Conservation (phyloP, 2,888 invertebrate species). For the Caenorhabditis afra region DNA sequence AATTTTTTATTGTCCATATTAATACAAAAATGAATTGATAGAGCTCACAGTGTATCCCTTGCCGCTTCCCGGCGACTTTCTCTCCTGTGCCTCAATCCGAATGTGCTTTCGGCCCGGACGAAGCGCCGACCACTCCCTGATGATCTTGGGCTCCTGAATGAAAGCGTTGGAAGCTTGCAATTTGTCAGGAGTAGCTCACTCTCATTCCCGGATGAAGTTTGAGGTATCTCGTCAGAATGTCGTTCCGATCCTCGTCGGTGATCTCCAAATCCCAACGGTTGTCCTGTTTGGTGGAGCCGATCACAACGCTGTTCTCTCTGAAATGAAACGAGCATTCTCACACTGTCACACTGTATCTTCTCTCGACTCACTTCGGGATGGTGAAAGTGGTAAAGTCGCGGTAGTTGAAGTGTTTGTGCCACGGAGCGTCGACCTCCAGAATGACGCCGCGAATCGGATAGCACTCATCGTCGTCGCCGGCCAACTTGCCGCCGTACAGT, state of each 20-base stretch:
- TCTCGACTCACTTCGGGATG: conserved; percentile 73
- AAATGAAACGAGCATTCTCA: conserved; percentile 13
- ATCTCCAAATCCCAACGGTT: conserved; percentile 68
- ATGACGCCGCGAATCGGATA: conserved; percentile 77
- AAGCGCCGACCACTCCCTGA: conserved; percentile 73
- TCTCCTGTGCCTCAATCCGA: conserved; percentile 60
- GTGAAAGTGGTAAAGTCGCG: conserved; percentile 71
- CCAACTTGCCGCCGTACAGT: conserved; percentile 80
- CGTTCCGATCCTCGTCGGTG: conserved; percentile 71
- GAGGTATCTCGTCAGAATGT: conserved; percentile 71
- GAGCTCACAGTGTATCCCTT: conserved; percentile 58
- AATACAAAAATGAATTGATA: too few relatives aligned
- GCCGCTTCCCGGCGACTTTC: conserved; percentile 22
- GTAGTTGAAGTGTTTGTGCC: conserved; percentile 91
- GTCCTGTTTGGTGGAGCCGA: conserved; percentile 72
- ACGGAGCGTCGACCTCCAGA: conserved; percentile 86
- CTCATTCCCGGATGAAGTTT: conserved; percentile 72
- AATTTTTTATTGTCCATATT: background rate
- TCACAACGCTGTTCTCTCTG: conserved; percentile 66
- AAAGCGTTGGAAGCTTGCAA: background rate
- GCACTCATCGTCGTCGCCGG: conserved; percentile 80
- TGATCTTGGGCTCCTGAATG: conserved; percentile 66
- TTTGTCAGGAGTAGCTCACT: conserved; percentile 32
- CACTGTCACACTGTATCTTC: too few relatives aligned
- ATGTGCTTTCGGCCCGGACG: conserved; percentile 67